A percentile compares a stretch with the other conserved stretches of the same genome.
Evolutionary conservation across 2,797 vertebrate species (phyloP).

Genomic region (Microcaecilia unicolor): DNA sequence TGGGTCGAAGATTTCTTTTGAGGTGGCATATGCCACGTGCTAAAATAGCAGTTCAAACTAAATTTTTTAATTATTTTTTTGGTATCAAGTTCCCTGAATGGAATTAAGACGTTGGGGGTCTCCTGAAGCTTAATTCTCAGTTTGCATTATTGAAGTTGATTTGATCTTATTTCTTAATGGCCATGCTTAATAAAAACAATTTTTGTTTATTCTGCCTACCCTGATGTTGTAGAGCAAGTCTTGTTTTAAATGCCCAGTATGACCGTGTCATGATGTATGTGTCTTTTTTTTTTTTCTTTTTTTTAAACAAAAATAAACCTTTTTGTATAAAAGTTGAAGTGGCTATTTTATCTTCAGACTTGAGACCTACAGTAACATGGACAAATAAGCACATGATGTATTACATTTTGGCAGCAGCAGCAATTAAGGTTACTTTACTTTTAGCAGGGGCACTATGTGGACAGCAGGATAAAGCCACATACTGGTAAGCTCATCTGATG

Average conservation of each 20-base stretch:
- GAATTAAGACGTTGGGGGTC: constrained; percentile 62
- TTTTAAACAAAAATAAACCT: constrained; percentile 64
- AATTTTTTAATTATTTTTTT: constrained; percentile 38
- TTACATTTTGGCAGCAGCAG: too few relatives aligned
- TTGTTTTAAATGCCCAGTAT: constrained; percentile 69
- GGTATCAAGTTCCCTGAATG: constrained; percentile 61
- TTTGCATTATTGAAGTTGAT: constrained; percentile 65
- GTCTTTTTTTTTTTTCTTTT: constrained; percentile 65
- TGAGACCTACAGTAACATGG: too few relatives aligned
- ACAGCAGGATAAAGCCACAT: too few relatives aligned
- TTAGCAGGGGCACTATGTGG: too few relatives aligned
- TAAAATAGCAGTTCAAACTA: constrained; percentile 73
- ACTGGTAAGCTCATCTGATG: too few relatives aligned
- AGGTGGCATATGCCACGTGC: constrained; percentile 65
- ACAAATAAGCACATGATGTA: too few relatives aligned
- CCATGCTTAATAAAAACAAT: constrained; percentile 59
- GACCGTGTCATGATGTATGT: constrained; percentile 67
- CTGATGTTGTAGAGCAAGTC: constrained; percentile 57
- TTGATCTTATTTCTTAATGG: constrained; percentile 71
- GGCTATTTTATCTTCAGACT: constrained; percentile 31
- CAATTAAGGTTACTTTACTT: too few relatives aligned
- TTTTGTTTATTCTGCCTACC: constrained; percentile 45
- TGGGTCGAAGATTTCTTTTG: constrained; percentile 70
- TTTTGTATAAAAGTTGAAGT: constrained; percentile 61
- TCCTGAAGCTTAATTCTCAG: constrained; percentile 63